A percentile compares a stretch with the other conserved stretches of the same genome.
These are phyloP conservation scores for Steromphala cineraria DNA, from an alignment of 2,888 invertebrate genomes.

Conservation along the genomic window DNA sequence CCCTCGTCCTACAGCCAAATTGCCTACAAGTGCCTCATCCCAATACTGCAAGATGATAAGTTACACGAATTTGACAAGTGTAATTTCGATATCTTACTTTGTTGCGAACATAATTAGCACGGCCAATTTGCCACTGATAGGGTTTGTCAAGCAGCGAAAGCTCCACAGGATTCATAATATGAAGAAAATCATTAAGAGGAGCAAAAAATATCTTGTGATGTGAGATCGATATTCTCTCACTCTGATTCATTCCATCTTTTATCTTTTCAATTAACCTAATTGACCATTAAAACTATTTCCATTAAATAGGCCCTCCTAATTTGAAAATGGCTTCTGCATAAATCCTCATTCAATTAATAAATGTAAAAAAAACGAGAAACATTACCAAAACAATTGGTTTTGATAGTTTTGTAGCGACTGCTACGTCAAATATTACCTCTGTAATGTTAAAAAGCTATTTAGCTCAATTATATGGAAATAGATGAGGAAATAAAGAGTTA, in stretches of 20 bases:
- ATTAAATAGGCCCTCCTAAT: not conserved
- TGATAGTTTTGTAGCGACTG: no score
- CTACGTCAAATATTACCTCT: no score
- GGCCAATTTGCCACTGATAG: not conserved
- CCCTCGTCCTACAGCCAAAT: not conserved
- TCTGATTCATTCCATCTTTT: not conserved
- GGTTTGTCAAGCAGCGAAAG: not conserved
- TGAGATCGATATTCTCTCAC: not conserved
- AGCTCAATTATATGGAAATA: no score
- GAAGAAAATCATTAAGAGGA: not conserved
- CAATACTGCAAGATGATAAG: not conserved
- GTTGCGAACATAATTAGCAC: not conserved
- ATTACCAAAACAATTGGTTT: no score
- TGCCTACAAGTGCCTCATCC: not conserved
- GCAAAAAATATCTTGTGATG: not conserved
- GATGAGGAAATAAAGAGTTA: no score
- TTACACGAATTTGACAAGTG: slow-evolving; percentile 3
- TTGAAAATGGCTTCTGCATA: no score
- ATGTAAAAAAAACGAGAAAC: no score
- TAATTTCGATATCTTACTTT: slow-evolving; percentile 2
- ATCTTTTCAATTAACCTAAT: slow-evolving; percentile 1
- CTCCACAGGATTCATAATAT: not conserved
- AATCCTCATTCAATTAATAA: no score
- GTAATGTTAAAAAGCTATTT: no score
- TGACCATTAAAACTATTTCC: not conserved